phyloP scores from a whole-genome alignment of 92 coral and sea anemone species.

The Paramuricea clavata region DNA sequence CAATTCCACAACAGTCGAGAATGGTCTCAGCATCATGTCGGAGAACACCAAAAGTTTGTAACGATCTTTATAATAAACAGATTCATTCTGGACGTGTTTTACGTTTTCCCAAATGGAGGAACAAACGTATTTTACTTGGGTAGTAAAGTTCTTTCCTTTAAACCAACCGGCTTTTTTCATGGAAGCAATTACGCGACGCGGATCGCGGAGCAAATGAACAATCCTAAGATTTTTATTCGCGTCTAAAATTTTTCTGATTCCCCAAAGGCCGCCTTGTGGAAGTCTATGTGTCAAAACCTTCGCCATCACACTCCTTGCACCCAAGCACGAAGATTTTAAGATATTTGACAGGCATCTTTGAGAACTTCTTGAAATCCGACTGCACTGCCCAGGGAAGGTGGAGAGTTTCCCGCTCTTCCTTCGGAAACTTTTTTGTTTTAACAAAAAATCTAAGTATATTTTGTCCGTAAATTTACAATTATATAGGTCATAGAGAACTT shows the following conservation, averaged over 20 bases:
- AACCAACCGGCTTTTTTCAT: conserved; percentile 41
- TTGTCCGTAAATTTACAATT: not conserved
- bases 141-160: not conserved
- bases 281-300: conserved; percentile 36
- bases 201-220: conserved; percentile 36
- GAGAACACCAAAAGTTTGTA: conserved; percentile 34
- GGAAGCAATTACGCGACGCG: conserved; percentile 19
- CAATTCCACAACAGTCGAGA: not conserved
- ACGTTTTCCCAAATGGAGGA: not conserved
- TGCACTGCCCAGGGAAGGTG: conserved; percentile 5
- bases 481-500: conserved; percentile 18
- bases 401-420: not conserved
- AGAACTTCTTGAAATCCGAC: not conserved
- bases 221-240: not conserved
- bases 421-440: not conserved
- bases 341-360: not conserved
- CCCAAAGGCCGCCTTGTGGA: conserved; percentile 35
- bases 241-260: conserved; percentile 21
- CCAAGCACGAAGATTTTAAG: not conserved
- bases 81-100: conserved; percentile 2
- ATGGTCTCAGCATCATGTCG: conserved; percentile 18
- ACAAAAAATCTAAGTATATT: conserved; percentile 8
- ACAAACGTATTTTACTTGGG: not conserved
- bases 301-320: not conserved
- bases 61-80: conserved; percentile 13